Evolutionary conservation across 2,888 invertebrate species (phyloP), one percentile per base, ranked within the genome.

Genomic region (Vandiemenella viatica): DNA sequence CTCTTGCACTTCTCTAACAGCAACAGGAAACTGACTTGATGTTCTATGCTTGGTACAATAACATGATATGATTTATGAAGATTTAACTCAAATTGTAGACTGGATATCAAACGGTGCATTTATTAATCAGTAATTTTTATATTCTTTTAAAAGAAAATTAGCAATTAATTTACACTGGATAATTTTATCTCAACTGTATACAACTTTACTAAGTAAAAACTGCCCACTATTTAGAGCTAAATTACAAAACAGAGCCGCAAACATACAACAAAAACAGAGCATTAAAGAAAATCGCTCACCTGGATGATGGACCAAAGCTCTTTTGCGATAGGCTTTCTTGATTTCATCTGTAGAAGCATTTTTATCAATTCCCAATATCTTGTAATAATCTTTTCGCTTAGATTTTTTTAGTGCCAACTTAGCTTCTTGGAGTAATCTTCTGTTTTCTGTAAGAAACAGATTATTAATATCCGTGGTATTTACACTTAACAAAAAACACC

Each of bases 341-440:
- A 96, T 91, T 60, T 93, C 93, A 61, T 91, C 91, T 19, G 86
- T 88, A 0, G 81, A 78, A 0, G 93, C 92, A 57, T 69, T 76
- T 61, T 85, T 84, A 2, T 79, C 75, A 13, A 96, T 73, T 4
- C 92, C 92, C 50, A 96, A 74, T 57, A 96, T 91, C 67, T 92
- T 93, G 62, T 95, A 95, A 65, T 93, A 95, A 65, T 96, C 95
- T 72, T 95, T 95, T 56, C 92, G 79, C 68, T 91, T 90, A 4
- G 91, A 91, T 63, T 80, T 84, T 65, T 93, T 93, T 50, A 95
- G 69, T 18, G 85, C 84, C 51, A 87, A 63, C 68, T 93, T 92
- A 5, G 95, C 92, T 58, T 92, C 88, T 58, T 84, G 80, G 37
- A 93, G 68, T 51, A 89, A 65, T 59, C 79, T 77, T 63, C 84